Base-by-base conservation (phyloP, 1,140 invertebrate genomes). In the Maniola jurtina region DNA sequence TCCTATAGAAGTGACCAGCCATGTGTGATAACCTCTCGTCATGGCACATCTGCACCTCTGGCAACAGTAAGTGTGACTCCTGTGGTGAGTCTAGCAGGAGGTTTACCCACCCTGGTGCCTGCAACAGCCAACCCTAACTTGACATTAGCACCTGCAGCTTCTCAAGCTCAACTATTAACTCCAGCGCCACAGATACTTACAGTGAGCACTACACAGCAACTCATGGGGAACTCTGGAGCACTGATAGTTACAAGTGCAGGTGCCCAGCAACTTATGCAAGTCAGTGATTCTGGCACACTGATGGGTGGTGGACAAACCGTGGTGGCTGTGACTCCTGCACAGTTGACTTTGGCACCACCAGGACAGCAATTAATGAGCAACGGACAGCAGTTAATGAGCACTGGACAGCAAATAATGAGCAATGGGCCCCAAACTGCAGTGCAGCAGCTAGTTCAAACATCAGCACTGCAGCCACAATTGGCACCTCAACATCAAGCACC, bases 191-290 rank as follows among this genome's bases (percentile, higher is more conserved):
- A 90, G 80, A 78, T 90, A 63, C 79, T 90, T 11, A 88, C 88
- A 54, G 88, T 89, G 6, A 90, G 88, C 66, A 90, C 86, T 52
- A 90, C 88, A 61, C 88, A 89, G 70, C 88, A 89, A 65, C 75
- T 90, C 48, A 76, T 90, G 59, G 86, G 86, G 6, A 90, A 89
- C 71, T 89, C 88, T 61, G 88, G 88, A 55, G 79, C 88, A 42
- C 73, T 90, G 34, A 90, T 90, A 65, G 88, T 90, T 1, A 90
- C 88, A 45, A 90, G 88, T 84, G 86, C 88, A 48, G 88, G 88
- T 54, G 86, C 85, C 7, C 88, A 90, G 61, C 88, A 90, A 68
- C 62, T 90, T 14, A 90, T 90, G 88, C 86, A 90, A 84, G 88
- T 89, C 10, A 89, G 88, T 80, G 88, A 89, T 55, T 89, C 88